Evolutionary conservation across 2,113 vertebrate species (phyloP).

Genomic region (Toxotes jaculatrix): DNA sequence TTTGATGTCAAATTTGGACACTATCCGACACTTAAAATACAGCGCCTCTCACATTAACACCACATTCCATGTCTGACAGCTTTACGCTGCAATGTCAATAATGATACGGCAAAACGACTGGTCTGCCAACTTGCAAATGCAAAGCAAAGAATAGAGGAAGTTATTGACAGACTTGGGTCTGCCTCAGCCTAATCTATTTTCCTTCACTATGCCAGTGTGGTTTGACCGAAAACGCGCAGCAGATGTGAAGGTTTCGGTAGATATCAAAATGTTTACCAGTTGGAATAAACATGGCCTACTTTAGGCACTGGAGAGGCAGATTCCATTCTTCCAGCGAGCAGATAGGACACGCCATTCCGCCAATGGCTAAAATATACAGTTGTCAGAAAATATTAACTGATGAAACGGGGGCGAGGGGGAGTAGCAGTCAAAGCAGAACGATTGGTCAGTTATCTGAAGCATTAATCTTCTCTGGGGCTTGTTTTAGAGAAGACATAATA

Average conservation of each 20-base stretch:
- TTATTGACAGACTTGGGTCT: conserved; percentile 76
- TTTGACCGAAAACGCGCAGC: conserved; percentile 82
- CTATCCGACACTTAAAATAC: conserved; percentile 51
- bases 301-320: conserved; percentile 80
- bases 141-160: conserved; percentile 59
- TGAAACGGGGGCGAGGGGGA: conserved; percentile 76
- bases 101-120: conserved; percentile 51
- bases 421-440: conserved; percentile 74
- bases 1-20: conserved; percentile 60
- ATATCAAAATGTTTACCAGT: conserved; percentile 88
- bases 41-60: conserved; percentile 69
- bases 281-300: conserved; percentile 85
- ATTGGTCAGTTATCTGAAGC: conserved; percentile 84
- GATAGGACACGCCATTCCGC: conserved; percentile 81
- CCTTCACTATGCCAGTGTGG: conserved; percentile 71
- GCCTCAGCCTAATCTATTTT: conserved; percentile 70
- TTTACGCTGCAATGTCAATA: conserved; percentile 74
- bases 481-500: conserved; percentile 82
- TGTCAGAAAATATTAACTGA: conserved; percentile 87
- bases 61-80: conserved; percentile 66
- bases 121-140: conserved; percentile 57
- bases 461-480: conserved; percentile 83
- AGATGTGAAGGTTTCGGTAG: conserved; percentile 85
- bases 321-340: conserved; percentile 78
- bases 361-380: conserved; percentile 86